A percentile compares a stretch with the other conserved stretches of the same genome.
phyloP scores from a whole-genome alignment of 2,797 vertebrate species.

The Chromis chromis region DNA sequence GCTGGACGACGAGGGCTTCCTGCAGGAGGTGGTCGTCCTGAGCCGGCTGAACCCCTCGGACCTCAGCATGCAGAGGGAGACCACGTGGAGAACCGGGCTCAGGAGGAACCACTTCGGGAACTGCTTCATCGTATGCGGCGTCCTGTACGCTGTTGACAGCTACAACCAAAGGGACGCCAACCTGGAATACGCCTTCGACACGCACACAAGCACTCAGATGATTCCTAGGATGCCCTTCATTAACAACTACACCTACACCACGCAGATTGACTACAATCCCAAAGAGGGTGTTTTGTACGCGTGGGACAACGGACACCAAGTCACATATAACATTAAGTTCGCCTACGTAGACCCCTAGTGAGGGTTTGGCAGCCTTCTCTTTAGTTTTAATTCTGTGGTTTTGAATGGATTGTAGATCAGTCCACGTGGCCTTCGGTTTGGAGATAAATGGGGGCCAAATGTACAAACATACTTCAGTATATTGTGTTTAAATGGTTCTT shows the following conservation, averaged over 20 bases:
- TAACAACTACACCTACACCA: constrained; percentile 94
- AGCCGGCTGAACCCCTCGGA: constrained; percentile 92
- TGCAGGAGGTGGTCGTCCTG: constrained; percentile 93
- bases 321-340: constrained; percentile 94
- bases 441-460: constrained; percentile 38
- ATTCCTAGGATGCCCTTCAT: constrained; percentile 94
- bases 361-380: constrained; percentile 6
- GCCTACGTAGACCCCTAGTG: constrained; percentile 86
- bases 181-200: constrained; percentile 97
- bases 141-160: constrained; percentile 95
- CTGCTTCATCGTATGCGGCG: constrained; percentile 96
- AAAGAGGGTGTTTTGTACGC: constrained; percentile 94
- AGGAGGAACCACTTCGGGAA: constrained; percentile 92
- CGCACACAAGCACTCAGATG: constrained; percentile 98
- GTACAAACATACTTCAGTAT: constrained; percentile 62
- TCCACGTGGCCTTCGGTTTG: constrained; percentile 76
- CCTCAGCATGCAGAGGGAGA: constrained; percentile 93
- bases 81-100: constrained; percentile 95
- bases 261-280: constrained; percentile 98
- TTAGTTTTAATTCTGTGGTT: constrained; percentile 54
- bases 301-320: constrained; percentile 98
- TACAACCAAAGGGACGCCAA: constrained; percentile 90
- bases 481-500: constrained; percentile 43
- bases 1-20: constrained; percentile 92
- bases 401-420: constrained; percentile 92